Base-by-base conservation (phyloP, 2,888 invertebrate genomes). In the Lasioglossum marginatum region DNA sequence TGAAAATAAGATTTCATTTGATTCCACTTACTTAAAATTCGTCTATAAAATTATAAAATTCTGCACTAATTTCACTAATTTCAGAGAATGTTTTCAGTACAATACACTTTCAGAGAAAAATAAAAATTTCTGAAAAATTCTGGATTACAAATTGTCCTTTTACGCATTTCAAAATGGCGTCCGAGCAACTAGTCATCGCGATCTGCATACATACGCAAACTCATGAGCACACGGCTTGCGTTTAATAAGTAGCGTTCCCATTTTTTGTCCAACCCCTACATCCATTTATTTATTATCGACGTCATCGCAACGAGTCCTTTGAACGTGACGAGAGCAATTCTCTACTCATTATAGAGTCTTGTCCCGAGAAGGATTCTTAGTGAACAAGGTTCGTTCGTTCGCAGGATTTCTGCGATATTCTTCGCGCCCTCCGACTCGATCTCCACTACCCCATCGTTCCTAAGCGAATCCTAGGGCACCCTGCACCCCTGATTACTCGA, bases 281-380 rank as follows among this genome's bases (percentile, higher is more conserved):
- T 19, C 16, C 52, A 78, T 78, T 77, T 82, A 79, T 81, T 81
- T 88, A 76, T 87, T 87, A 85, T 83, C 52, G 81, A 87, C 68
- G 77, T 63, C 52, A 70, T 45, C 52, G 48, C 66, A 68, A 60
- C 14, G 80, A 82, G 79, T 84, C 45, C 71, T 73, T 43, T 79
- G 84, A 89, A 94, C 94, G 94, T 94, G 94, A 94, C 93, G 87
- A 92, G 90, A 91, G 92, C 91, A 89, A 91, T 91, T 90, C 92
- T 93, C 89, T 88, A 92, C 89, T 94, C 93, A 92, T 94, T 94
- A 94, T 85, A 81, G 88, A 83, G 90, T 90, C 93, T 94, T 94
- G 94, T 94, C 92, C 73, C 89, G 92, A 91, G 92, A 91, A 92
- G 89, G 89, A 91, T 91, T 87, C 87, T 86, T 77, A 85, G 68